Evolutionary conservation across 1,140 invertebrate species (phyloP), one percentile per base, ranked within the genome.

Genomic region (Acromyrmex echinatior): DNA sequence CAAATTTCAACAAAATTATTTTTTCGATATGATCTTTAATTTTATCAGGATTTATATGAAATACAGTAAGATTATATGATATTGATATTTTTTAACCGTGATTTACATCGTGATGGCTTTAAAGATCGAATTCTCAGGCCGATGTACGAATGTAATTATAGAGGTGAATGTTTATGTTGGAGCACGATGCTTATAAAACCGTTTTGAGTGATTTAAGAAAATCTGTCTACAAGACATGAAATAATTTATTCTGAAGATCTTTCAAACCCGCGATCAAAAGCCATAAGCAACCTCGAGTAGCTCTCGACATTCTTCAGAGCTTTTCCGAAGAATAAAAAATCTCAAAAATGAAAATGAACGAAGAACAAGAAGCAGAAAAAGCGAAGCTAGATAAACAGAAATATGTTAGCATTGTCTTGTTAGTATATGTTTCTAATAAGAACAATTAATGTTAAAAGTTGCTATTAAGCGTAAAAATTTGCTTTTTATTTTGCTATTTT

Each of bases 101-200:
- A 31, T 31, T 31, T 31, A n/a, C 66, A 66, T 39, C 73, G 49
- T 58, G 25, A 91, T 73, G 62, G 28, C 21, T 86, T 90, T 86
- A 77, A 68, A 90, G 58, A 25, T 76, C 66, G 73, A 70, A 28
- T 78, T 81, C 86, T 86, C 53, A 71, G 35, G 45, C 49, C 18
- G 60, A 65, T 31, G 9, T 66, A 86, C n/a, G 79, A 56, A 28
- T 2, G 16, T 78, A 76, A 90, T 86, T 86, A 84, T 90, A 86
- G 56, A 77, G 85, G 21, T 56, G 66, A 70, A 86, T 87, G 90
- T 86, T 91, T 91, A 91, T 10, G 80, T 77, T 35, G 60, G 14
- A 21, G 58, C 62, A 51, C 66, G 51, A 89, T 60, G 66, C 88
- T 88, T 81, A 86, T 35, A 45, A 88, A 86, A 84, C 73, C 39